Percentiles rank a stretch among this genome's conserved stretches.
Conservation (phyloP, 2,888 invertebrate genomes). For the Amiota communis region DNA sequence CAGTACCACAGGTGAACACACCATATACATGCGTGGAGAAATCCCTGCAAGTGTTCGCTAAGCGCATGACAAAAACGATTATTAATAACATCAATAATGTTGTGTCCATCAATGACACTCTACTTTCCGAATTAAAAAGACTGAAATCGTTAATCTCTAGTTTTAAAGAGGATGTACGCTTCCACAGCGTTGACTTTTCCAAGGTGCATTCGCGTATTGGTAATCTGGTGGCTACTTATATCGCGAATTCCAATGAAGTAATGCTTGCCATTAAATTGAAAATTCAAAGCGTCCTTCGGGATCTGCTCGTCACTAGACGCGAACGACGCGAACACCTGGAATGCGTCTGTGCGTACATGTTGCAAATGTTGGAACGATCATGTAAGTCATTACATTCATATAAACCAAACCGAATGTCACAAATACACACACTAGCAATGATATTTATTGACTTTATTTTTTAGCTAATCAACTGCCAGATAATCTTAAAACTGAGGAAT, state of each 20-base stretch:
- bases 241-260: constrained; percentile 72
- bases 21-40: constrained; percentile 77
- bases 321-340: constrained; percentile 74
- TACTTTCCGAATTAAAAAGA: constrained; percentile 81
- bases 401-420: background rate
- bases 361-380: constrained; percentile 63
- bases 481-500: constrained; percentile 76
- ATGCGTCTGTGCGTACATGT: constrained; percentile 73
- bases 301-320: constrained; percentile 51
- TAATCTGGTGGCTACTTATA: constrained; percentile 77
- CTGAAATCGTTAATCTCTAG: constrained; percentile 80
- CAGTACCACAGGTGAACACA: constrained; percentile 61
- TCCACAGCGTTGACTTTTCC: constrained; percentile 78
- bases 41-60: constrained; percentile 80
- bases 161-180: constrained; percentile 81
- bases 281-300: constrained; percentile 59
- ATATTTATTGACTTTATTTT: background rate
- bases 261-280: constrained; percentile 44
- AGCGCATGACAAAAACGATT: constrained; percentile 79
- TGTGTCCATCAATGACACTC: constrained; percentile 76
- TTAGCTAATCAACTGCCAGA: constrained; percentile 67
- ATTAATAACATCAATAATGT: constrained; percentile 76
- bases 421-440: background rate
- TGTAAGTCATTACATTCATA: constrained; percentile 39
- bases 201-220: constrained; percentile 80